Evolutionary conservation across 2,888 invertebrate species (phyloP).

Genomic region (Vanessa cardui): DNA sequence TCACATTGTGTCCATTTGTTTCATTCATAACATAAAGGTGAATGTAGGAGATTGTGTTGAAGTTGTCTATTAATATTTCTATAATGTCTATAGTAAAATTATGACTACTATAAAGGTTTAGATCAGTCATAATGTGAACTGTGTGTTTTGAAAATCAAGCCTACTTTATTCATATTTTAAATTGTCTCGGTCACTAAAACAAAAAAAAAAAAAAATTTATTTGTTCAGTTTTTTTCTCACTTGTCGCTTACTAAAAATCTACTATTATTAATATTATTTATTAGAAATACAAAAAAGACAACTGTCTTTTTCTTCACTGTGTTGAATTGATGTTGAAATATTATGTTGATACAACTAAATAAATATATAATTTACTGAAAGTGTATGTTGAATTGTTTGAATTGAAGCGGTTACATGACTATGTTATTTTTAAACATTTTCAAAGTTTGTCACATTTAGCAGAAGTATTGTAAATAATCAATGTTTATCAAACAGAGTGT

Average conservation of each 20-base stretch:
- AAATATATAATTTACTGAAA: neutral
- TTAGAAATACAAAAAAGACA: neutral
- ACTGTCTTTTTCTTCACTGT: neutral
- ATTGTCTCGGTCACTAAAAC: neutral
- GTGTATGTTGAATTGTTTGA: too few species aligned
- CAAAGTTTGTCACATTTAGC: neutral
- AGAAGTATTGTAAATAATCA: neutral
- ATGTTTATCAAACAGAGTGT: neutral
- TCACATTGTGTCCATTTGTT: neutral
- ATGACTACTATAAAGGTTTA: too few species aligned
- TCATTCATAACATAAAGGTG: neutral
- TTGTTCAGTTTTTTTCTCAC: neutral
- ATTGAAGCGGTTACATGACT: too few species aligned
- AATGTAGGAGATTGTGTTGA: neutral
- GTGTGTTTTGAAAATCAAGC: neutral
- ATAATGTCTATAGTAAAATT: too few species aligned
- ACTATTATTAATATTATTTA: too few species aligned
- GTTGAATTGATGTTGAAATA: neutral
- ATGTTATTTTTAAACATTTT: neutral
- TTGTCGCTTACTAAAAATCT: neutral
- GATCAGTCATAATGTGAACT: neutral
- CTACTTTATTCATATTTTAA: neutral
- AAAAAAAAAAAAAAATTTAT: neutral
- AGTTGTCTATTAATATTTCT: too few species aligned
- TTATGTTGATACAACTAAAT: conserved; percentile 2